These are phyloP conservation scores for Scomberomorus guttatus DNA, from an alignment of 2,797 vertebrate genomes.

Conservation along the genomic window DNA sequence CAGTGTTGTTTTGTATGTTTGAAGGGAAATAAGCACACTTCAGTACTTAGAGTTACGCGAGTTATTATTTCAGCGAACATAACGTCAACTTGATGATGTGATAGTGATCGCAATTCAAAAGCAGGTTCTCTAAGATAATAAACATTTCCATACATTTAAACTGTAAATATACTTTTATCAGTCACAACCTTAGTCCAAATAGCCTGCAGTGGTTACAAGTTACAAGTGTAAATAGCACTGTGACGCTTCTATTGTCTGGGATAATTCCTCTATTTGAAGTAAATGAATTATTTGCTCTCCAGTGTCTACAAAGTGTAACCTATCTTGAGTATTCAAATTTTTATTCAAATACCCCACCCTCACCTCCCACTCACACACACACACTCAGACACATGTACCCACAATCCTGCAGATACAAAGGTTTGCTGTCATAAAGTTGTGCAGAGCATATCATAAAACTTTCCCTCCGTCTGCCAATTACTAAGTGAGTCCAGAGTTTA, in stretches of 20 bases:
- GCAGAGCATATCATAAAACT: conserved; percentile 47
- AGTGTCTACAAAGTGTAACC: conserved; percentile 31
- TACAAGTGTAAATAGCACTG: conserved; percentile 33
- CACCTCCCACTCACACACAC: conserved; percentile 15
- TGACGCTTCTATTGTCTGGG: conserved; percentile 11
- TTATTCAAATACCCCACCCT: conserved; percentile 57
- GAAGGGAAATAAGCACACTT: neutral
- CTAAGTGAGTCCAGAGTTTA: conserved; percentile 52
- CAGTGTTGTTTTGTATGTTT: conserved; percentile 77
- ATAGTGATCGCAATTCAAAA: neutral
- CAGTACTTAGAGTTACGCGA: neutral
- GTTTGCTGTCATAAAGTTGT: conserved; percentile 55
- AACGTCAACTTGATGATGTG: neutral
- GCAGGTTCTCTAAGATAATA: neutral
- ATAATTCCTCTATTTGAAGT: conserved; percentile 37
- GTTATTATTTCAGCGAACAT: neutral
- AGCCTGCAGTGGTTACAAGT: conserved; percentile 37
- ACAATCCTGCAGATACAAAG: conserved; percentile 50
- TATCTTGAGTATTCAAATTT: conserved; percentile 65
- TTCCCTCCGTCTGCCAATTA: conserved; percentile 46
- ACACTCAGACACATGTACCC: conserved; percentile 28
- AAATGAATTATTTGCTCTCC: conserved; percentile 51
- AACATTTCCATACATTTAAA: conserved; percentile 24
- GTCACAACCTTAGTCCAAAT: conserved; percentile 28
- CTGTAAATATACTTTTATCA: conserved; percentile 37